These are phyloP conservation scores for Chloroceryle amazona DNA, from an alignment of 2,797 vertebrate species.

Conservation along the genomic window DNA sequence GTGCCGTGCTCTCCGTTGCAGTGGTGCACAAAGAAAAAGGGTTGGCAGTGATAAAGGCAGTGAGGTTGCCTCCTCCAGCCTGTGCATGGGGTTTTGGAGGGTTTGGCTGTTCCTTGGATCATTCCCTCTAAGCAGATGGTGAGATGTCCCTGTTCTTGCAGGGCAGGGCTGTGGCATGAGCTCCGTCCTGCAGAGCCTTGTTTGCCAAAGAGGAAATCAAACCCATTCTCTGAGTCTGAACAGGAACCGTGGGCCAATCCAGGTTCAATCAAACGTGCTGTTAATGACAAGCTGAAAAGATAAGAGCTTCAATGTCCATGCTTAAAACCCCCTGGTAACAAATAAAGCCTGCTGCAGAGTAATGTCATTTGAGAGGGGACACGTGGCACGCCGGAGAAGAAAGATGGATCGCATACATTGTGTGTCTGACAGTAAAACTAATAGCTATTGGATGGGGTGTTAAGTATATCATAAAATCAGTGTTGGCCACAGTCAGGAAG, in stretches of 20 bases:
- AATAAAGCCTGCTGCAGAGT: conserved; percentile 70
- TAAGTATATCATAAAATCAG: conserved; percentile 81
- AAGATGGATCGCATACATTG: conserved; percentile 76
- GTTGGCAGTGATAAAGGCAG: fast-evolving
- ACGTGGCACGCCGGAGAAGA: conserved; percentile 53
- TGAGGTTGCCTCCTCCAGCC: neutral
- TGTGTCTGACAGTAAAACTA: conserved; percentile 79
- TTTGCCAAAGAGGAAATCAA: conserved; percentile 31
- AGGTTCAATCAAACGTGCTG: conserved; percentile 63
- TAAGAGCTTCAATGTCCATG: conserved; percentile 19
- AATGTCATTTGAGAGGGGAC: conserved; percentile 56
- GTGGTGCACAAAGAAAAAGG: fast-evolving
- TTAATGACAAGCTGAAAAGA: conserved; percentile 67
- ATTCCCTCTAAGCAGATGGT: neutral
- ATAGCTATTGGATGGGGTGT: conserved; percentile 76
- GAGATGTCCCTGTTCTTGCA: neutral
- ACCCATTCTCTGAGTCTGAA: conserved; percentile 25
- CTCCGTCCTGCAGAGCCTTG: neutral
- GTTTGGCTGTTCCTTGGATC: neutral
- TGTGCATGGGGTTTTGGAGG: fast-evolving
- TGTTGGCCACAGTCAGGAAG: conserved; percentile 26
- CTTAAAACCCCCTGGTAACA: neutral
- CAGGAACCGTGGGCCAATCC: conserved; percentile 12
- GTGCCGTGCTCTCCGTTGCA: fast-evolving
- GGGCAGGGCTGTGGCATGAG: neutral